phyloP scores from a whole-genome alignment of 2,113 vertebrate species.

The Ceyx margarethae region DNA sequence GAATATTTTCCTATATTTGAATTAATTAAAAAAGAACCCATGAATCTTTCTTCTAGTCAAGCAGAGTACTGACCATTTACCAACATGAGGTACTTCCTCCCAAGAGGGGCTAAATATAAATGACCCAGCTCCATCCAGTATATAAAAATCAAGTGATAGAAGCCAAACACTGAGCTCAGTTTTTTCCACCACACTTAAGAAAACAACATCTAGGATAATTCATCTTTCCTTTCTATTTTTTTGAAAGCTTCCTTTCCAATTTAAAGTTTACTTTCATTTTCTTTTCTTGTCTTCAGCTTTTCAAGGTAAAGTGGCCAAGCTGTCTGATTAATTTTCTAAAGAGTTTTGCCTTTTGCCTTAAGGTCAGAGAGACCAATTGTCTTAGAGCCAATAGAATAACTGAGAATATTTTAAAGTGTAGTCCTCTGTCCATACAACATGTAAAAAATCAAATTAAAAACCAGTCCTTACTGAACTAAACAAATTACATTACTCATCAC shows the following conservation, averaged over 20 bases:
- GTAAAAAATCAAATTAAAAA: neutral
- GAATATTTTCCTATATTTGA: neutral
- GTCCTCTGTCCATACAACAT: neutral
- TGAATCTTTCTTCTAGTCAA: conserved; percentile 12
- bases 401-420: neutral
- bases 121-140: conserved; percentile 24
- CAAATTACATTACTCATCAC: neutral
- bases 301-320: neutral
- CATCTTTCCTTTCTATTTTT: conserved; percentile 1
- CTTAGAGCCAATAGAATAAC: neutral
- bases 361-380: neutral
- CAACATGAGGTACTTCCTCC: conserved; percentile 45
- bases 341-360: neutral
- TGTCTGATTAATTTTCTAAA: neutral
- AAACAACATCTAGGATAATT: neutral
- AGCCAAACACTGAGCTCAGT: conserved; percentile 16
- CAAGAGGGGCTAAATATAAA: conserved; percentile 38
- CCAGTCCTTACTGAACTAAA: neutral
- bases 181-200: neutral
- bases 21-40: conserved; percentile 12
- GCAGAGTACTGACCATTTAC: conserved; percentile 11
- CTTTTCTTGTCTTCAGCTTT: neutral
- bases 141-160: conserved; percentile 29
- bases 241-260: neutral
- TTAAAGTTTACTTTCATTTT: conserved; percentile 17